Base-by-base conservation (phyloP, 2,113 vertebrate genomes). In the Rhabdomys dilectus region DNA sequence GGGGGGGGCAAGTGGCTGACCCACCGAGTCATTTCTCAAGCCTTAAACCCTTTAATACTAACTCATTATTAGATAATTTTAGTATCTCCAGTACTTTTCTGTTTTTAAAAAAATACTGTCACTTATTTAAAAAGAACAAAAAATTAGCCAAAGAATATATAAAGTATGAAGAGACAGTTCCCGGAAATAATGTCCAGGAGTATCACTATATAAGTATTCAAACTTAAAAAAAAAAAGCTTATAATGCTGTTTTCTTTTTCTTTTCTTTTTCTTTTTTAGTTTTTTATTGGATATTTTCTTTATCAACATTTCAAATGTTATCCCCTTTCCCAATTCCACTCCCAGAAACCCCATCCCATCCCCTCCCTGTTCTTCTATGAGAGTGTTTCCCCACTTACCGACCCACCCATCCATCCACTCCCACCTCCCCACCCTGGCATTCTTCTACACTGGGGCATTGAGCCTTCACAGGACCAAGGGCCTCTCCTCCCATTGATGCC, bases 21-120 rank as follows among this genome's bases (percentile, higher is more conserved):
- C 36, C 22, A 58, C 53, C 39, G 80, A 82, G 53, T 56, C 36
- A 58, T 24, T 36, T 39, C 56, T 58, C 12, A n/a, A 60, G 19
- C 36, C 21, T 39, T n/a, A 81, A 58, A n/a, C 53, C 51, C 34
- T 92, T 89, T 58, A 93, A 10, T 62, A 68, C 42, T 62, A 72
- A 17, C 89, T 91, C 22, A 89, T 19, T 93, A 73, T 77, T 89
- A 72, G 8, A 13, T 56, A 81, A 22, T 53, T 91, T 91, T 91
- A 95, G 42, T 89, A 73, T 89, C 48, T 64, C 93, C 80, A 97
- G n/a, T 95, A 78, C 66, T 92, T n/a, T 84, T 86, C 34, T 75
- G 31, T 21, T 72, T 94, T 92, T 62, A n/a, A 7, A 51, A 62
- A 93, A 91, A 42, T 88, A 88, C 24, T 88, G 1, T 84, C 72